A percentile compares a stretch with the other conserved stretches of the same genome.
phyloP scores from a whole-genome alignment of 92 coral and sea anemone species.

The Palythoa grandis region DNA sequence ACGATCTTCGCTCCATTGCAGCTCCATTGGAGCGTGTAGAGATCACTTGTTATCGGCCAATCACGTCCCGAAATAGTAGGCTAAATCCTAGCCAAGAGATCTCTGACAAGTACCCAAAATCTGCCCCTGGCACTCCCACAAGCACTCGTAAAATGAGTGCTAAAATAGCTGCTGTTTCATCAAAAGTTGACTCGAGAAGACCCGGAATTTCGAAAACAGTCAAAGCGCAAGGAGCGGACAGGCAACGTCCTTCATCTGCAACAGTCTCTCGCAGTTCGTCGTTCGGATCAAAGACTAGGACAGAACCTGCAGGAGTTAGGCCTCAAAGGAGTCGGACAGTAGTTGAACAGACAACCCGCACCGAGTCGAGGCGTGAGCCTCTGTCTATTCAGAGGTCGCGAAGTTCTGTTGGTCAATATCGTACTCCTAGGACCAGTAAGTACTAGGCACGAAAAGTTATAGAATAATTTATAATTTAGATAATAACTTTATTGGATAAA shows the following conservation, averaged over 20 bases:
- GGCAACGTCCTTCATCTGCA: slow-evolving; percentile 15
- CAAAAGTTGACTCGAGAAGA: slow-evolving; percentile 43
- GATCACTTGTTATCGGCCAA: slow-evolving; percentile 18
- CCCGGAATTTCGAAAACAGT: slow-evolving; percentile 7
- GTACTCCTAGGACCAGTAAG: background rate
- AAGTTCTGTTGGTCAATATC: slow-evolving; percentile 12
- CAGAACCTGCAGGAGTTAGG: background rate
- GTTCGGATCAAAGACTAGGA: slow-evolving; percentile 13
- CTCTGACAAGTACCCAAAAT: slow-evolving; percentile 34
- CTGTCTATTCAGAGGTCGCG: background rate
- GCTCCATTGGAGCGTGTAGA: slow-evolving; percentile 39
- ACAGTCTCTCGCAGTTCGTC: slow-evolving; percentile 42
- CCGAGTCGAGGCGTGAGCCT: slow-evolving; percentile 10
- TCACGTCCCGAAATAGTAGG: slow-evolving; percentile 13
- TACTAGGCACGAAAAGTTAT: background rate
- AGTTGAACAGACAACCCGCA: slow-evolving; percentile 10
- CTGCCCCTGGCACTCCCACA: slow-evolving; percentile 39
- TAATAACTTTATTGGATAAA: no score
- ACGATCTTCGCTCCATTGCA: slow-evolving; percentile 60
- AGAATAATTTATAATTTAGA: no score
- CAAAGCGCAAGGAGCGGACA: background rate
- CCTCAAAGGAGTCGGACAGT: slow-evolving; percentile 34
- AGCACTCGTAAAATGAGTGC: slow-evolving; percentile 23
- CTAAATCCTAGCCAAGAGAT: background rate
- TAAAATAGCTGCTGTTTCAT: slow-evolving; percentile 16